A percentile compares a stretch with the other conserved stretches of the same genome.
Evolutionary conservation across 2,113 vertebrate genomes (phyloP).

Genomic region (Pedetes capensis): DNA sequence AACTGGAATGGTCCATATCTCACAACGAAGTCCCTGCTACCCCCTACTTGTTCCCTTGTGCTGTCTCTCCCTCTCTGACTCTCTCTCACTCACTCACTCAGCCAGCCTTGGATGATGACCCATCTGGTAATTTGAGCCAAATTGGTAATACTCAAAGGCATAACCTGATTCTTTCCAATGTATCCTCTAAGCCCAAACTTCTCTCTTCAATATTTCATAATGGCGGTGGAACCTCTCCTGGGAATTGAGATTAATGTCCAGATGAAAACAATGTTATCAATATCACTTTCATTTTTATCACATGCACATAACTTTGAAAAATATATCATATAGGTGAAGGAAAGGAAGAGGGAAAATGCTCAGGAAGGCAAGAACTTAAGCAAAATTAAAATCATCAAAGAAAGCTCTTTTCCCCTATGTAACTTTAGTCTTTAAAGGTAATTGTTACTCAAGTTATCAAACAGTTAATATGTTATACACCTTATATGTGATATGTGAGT

Average conservation of each 20-base stretch:
- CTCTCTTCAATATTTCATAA: background rate
- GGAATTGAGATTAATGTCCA: background rate
- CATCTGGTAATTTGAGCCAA: background rate
- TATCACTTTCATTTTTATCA: background rate
- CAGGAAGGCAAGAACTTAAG: background rate
- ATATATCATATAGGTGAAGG: background rate
- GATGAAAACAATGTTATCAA: fast-evolving
- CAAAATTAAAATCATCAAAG: background rate
- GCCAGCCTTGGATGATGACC: background rate
- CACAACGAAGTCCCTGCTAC: background rate
- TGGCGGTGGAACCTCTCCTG: background rate
- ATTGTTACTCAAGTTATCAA: background rate
- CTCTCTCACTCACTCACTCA: background rate
- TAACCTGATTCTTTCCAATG: background rate
- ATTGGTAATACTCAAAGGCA: background rate
- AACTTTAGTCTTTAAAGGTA: constrained; percentile 17
- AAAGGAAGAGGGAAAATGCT: background rate
- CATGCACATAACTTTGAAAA: background rate
- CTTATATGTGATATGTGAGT: background rate
- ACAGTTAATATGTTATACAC: background rate
- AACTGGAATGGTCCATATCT: background rate
- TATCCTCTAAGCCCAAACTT: background rate
- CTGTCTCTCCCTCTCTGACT: background rate
- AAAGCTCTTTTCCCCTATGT: background rate
- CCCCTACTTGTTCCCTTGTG: no score